Evolutionary conservation across 2,113 vertebrate species (phyloP), one percentile per base, ranked within the genome.

Genomic region (Chamaea fasciata): DNA sequence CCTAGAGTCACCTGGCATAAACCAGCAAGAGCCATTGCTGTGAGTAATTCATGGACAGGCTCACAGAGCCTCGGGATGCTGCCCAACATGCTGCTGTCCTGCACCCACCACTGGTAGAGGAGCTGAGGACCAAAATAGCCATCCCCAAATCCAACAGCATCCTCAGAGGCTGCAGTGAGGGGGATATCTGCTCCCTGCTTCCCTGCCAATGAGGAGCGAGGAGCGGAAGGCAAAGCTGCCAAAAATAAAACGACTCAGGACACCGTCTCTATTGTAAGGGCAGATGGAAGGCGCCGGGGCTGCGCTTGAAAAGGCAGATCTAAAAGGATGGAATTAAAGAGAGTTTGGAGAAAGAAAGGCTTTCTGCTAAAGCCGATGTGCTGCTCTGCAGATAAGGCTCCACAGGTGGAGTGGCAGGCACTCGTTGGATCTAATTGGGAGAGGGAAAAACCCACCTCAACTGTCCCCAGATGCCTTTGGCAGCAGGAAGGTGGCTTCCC

Each of bases 261-360:
- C 71, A 83, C 31, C 1, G 2, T 24, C 73, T 83, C 76, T 86
- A 78, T 90, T 69, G 70, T 50, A 8, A 84, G 83, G 91, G 75
- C 83, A 93, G 56, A 56, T 39, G 75, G 88, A 90, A 75, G 52
- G 86, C 2, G 2, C 79, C 11, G 35, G 70, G 80, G 44, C 91
- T 47, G 47, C 0, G 1, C 62, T 84, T 91, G 83, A 79, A 83
- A 74, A 78, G 67, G 68, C 69, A 73, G 49, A 79, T 80, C 77
- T 83, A 24, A 94, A 89, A 83, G 88, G 69, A 41, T 44, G 73
- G 79, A 89, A 84, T 80, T 80, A 88, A 91, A 90, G 62, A 5
- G 59, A 63, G 50, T 92, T 77, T 67, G 87, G 63, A 94, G 76
- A 75, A 69, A 78, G 87, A 62, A 37, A 80, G 35, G 35, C 71